Conservation (phyloP, 1,140 invertebrate species). For the Pantala flavescens region DNA sequence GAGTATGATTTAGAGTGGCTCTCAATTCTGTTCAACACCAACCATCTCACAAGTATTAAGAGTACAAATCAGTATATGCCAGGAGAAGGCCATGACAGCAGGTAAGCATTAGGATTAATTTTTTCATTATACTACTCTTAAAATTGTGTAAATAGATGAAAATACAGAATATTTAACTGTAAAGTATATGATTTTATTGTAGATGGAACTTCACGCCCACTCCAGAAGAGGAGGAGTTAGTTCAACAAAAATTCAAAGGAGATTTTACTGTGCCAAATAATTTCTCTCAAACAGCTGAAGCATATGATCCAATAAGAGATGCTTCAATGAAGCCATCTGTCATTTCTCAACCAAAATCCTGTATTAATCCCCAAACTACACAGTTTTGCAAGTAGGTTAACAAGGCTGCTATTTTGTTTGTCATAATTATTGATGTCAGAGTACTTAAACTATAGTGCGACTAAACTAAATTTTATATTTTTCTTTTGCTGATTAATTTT, state of each 20-base stretch:
- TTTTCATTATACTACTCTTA: too few relatives aligned
- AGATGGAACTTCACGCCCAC: constrained; percentile 68
- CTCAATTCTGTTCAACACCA: constrained; percentile 71
- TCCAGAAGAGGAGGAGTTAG: constrained; percentile 54
- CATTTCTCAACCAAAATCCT: constrained; percentile 34
- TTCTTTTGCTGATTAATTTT: too few relatives aligned
- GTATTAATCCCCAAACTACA: constrained; percentile 71
- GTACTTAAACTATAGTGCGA: too few relatives aligned
- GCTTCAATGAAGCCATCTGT: constrained; percentile 25
- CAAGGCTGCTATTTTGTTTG: constrained; percentile 61
- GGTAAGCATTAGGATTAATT: constrained; percentile 35
- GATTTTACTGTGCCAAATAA: constrained; percentile 61
- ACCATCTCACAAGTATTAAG: constrained; percentile 74
- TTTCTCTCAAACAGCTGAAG: constrained; percentile 61
- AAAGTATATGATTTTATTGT: constrained; percentile 20
- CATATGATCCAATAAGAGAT: constrained; percentile 40
- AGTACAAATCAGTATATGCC: constrained; percentile 64
- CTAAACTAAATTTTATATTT: too few relatives aligned
- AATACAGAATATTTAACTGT: too few relatives aligned
- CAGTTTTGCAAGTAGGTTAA: constrained; percentile 68
- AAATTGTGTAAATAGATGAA: too few relatives aligned
- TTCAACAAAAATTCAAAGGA: constrained; percentile 53
- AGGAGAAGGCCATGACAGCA: constrained; percentile 52
- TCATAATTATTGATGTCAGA: neutral
- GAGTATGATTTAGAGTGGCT: constrained; percentile 92